Evolutionary conservation across 2,113 vertebrate genomes (phyloP), one percentile per base, ranked within the genome.

Genomic region (Vireo altiloquus): DNA sequence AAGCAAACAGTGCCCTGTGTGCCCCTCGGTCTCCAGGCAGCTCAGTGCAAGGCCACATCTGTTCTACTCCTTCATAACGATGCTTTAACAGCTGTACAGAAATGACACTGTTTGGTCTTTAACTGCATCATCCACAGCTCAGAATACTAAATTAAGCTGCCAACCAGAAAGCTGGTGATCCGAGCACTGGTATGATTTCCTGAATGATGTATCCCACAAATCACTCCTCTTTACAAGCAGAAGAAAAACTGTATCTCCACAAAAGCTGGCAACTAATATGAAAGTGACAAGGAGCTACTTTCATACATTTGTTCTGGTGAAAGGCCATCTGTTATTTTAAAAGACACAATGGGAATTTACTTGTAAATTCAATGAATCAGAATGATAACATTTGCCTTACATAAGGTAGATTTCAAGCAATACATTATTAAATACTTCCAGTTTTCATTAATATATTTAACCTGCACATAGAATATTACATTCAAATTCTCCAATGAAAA

Each of bases 101-200:
- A 95, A 82, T 82, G 37, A 66, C 57, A 82, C 19, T 87, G 70
- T 82, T 95, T 94, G 82, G 79, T 92, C 33, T 87, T 60, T 68
- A 59, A 77, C 87, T 69, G 57, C 79, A 91, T 37, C 87, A 86
- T 44, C 74, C 89, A 74, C 27, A n/a, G 47, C 31, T 82, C 65
- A 49, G 85, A 90, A 93, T 86, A 40, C 47, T 52, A 91, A 85
- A 93, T 47, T 66, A 90, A 59, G 42, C 50, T 10, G 2, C 59
- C 64, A 93, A 21, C 21, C 70, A 88, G 64, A 71, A 89, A 35
- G 59, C 47, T 83, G 56, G 64, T 68, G 66, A 90, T 44, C 52
- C 18, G 33, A 94, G 30, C 27, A n/a, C 1, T 61, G 39, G 30
- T 86, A 65, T 60, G 20, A 77, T 78, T 63, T 94, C 63, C 78